Evolutionary conservation across 2,113 vertebrate species (phyloP), one percentile per base, ranked within the genome.

Genomic region (Lonchura striata): DNA sequence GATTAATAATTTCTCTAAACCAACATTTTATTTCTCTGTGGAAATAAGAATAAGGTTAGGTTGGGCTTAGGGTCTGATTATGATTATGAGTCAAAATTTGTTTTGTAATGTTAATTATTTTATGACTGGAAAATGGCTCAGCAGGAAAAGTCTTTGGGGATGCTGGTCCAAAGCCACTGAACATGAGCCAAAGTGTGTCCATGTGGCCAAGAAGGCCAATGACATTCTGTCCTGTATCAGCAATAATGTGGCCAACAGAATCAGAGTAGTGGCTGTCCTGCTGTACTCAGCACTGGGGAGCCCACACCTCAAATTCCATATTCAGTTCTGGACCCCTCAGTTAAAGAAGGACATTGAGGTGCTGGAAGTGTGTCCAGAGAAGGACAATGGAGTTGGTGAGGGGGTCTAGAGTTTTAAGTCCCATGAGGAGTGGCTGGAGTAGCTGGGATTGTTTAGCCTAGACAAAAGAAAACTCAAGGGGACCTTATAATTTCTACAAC

Each of bases 291-390:
- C 47, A 11, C 21, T 61, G 63, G 10, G 61, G 47, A 69, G 24
- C 11, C 70, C 24, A 5, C 2, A 7, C 15, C 39, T 69, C 0
- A 0, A 61, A 68, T 76, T 13, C n/a, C 18, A 9, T 30, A 30
- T 25, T 37, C 46, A 25, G 30, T 75, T 76, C 61, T 68, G 24
- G 39, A 23, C 5, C 13, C 11, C 53, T 76, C 30, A 61, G 2
- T 54, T 31, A 25, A 47, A 46, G 17, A 47, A 46, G 17, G 23
- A 60, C 9, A 22, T 13, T 46, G 46, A 47, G 24, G 11, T 53
- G n/a, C 47, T 82, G 17, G 7, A n/a, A 22, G 1, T 21, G 8
- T 35, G 25, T 69, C 54, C 54, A 69, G 41, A 42, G 54, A 61
- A 61, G 30, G n/a, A 8, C 47, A 69, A 0, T 1, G 2, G 17